Base-by-base conservation (phyloP, 2,113 vertebrate species). In the Sebastes schlegelii region DNA sequence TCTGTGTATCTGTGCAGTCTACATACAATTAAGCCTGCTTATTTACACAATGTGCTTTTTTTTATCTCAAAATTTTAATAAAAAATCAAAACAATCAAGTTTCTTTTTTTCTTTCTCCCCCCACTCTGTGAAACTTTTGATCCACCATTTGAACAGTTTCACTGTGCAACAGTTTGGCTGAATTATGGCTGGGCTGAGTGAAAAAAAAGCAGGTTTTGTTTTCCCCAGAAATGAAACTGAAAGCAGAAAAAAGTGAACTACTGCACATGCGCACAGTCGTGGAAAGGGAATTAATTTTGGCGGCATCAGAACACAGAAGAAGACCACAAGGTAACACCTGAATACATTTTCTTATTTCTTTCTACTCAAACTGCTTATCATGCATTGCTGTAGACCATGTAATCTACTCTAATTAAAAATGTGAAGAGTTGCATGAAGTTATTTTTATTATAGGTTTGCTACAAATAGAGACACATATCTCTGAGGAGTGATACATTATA, bases 161-260 rank as follows among this genome's bases (percentile, higher is more conserved):
- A n/a, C 42, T 19, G 17, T 8, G 52, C n/a, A 23, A 45, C 34
- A 76, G 0, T 45, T 7, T 43, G 61, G 23, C 3, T 42, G 17
- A 40, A 2, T 14, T 49, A 45, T 7, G 13, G 5, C 19, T 54
- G 26, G 48, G 17, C 58, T 16, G 2, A 26, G 10, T 13, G 23
- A 52, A 43, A 10, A 1, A 4, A 69, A 11, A 17, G 16, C 3
- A 2, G 46, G 4, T 1, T 4, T 7, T 60, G 21, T 54, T 52
- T 43, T 16, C 5, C 17, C 46, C 9, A 0, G 61, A 83, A 87
- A 55, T 4, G 70, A 87, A 87, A 83, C 46, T 62, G 5, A 79
- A 82, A 82, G 49, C 26, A 13, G 6, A 13, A 64, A 43, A 17
- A 42, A 4, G 34, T 17, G 10, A 1, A 0, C 12, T 4, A 0